These are phyloP conservation scores for Resseliella maxima DNA, from an alignment of 2,888 invertebrate species.

Conservation along the genomic window DNA sequence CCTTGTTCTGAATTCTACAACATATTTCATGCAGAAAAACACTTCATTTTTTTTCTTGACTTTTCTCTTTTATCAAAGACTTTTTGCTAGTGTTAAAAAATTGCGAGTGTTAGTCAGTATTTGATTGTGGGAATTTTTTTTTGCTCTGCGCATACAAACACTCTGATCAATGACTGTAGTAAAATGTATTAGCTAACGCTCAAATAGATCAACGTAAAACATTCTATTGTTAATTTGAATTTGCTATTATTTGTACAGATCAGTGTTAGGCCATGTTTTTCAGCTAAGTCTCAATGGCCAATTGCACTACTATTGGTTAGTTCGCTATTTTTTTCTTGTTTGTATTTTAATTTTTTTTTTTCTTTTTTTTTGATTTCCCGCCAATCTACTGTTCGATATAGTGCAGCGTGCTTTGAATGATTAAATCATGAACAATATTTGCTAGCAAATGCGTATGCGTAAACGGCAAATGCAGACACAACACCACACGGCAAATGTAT, in stretches of 20 bases:
- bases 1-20: not conserved
- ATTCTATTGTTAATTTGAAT: conserved; percentile 31
- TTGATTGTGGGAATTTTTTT: not conserved
- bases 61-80: not conserved
- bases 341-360: not conserved
- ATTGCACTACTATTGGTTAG: not conserved
- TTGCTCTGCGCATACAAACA: not conserved
- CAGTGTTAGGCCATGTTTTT: not conserved
- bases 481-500: not conserved
- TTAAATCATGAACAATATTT: not conserved
- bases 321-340: not conserved
- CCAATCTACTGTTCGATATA: not conserved
- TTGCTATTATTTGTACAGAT: not conserved
- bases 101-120: too few relatives aligned
- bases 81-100: not conserved
- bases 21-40: not conserved
- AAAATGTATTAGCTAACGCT: not conserved
- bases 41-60: not conserved
- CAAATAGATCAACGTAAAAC: not conserved
- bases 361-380: not conserved
- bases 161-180: not conserved
- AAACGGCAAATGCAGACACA: not conserved
- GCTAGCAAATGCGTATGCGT: conserved; percentile 29
- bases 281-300: too few relatives aligned
- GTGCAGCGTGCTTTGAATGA: not conserved